Conservation (phyloP, 2,888 invertebrate genomes). For the Tipula vernalis region DNA sequence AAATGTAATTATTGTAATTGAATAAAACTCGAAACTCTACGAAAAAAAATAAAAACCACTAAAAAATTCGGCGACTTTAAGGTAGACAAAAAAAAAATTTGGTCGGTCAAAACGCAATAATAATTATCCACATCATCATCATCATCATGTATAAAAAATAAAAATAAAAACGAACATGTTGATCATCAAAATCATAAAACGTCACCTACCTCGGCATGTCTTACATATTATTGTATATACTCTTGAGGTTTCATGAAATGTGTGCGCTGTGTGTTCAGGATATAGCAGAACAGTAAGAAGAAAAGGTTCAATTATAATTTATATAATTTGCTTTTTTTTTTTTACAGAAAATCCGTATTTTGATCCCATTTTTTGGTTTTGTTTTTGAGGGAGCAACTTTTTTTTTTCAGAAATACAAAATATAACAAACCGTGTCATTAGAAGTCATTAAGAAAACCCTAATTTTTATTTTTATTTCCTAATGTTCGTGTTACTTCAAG, state of each 20-base stretch:
- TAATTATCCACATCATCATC: not conserved
- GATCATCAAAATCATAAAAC: slow-evolving; percentile 5
- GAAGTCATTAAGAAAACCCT: slow-evolving; percentile 7
- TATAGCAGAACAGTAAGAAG: not conserved
- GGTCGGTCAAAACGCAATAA: slow-evolving; percentile 8
- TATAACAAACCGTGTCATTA: slow-evolving; percentile 8
- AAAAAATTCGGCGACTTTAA: slow-evolving; percentile 9
- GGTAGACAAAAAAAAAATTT: slow-evolving; percentile 7
- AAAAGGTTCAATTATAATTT: not conserved
- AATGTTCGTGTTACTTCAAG: not conserved
- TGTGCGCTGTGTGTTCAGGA: not conserved
- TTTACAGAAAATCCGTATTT: not conserved
- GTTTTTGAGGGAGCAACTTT: not conserved
- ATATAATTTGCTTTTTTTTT: not conserved
- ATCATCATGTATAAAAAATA: not conserved
- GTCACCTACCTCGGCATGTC: not conserved
- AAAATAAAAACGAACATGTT: not conserved
- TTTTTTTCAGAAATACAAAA: not conserved
- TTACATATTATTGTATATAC: not conserved
- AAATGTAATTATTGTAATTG: slow-evolving; percentile 10
- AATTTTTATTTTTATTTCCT: slow-evolving; percentile 8
- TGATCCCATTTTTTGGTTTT: not conserved
- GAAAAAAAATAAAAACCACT: not conserved
- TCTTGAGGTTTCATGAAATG: not conserved
- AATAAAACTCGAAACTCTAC: not conserved